Evolutionary conservation across 2,113 vertebrate genomes (phyloP).

Genomic region (Pelmatolapia mariae): DNA sequence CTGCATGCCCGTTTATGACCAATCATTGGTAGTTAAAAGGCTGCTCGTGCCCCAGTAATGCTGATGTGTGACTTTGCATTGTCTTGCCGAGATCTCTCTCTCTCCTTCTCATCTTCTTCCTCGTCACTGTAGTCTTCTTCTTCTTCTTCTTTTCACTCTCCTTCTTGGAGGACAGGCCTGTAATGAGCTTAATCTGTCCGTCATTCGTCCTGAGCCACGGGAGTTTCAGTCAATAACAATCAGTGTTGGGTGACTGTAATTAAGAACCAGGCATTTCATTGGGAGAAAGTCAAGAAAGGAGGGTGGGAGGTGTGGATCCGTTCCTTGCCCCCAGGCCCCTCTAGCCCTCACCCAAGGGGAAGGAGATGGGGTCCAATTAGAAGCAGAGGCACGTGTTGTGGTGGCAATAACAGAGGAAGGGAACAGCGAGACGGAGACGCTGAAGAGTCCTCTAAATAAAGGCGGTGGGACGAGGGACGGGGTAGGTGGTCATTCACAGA

Average conservation of each 20-base stretch:
- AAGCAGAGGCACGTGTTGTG: conserved; percentile 70
- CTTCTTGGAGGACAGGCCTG: conserved; percentile 61
- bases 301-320: conserved; percentile 36
- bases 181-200: conserved; percentile 78
- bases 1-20: not conserved
- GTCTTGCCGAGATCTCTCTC: not conserved
- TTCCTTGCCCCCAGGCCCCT: conserved; percentile 34
- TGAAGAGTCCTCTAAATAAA: conserved; percentile 66
- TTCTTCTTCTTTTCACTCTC: conserved; percentile 12
- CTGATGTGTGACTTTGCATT: conserved; percentile 43
- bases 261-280: conserved; percentile 76
- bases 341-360: conserved; percentile 9
- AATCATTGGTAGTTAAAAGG: fast-evolving
- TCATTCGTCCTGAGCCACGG: conserved; percentile 73
- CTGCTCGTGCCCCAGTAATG: not conserved
- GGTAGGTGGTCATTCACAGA: conserved; percentile 59
- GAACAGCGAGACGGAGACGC: not conserved
- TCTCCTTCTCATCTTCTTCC: not conserved
- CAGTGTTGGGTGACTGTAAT: conserved; percentile 80
- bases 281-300: conserved; percentile 62
- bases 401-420: conserved; percentile 47
- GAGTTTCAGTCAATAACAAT: conserved; percentile 81
- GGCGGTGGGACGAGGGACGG: conserved; percentile 43
- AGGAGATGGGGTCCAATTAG: conserved; percentile 68
- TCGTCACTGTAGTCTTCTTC: not conserved